Evolutionary conservation across 2,113 vertebrate species (phyloP), one percentile per base, ranked within the genome.

Genomic region (Gila orcuttii): DNA sequence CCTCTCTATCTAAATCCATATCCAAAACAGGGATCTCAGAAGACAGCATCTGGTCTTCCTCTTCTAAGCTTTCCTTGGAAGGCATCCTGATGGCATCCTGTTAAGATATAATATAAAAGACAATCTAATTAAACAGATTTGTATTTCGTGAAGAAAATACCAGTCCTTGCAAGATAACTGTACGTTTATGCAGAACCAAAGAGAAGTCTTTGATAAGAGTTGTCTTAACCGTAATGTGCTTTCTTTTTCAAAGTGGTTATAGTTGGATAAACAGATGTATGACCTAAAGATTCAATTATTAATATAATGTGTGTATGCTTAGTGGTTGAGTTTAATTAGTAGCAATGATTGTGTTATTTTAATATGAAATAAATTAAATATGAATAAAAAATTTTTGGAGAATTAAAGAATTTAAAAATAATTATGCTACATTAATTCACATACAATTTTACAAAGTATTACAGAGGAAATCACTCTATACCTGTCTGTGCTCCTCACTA

Each of bases 401-500:
- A 19, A 68, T 68, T 3, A 66, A 3, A 19, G 4, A 69, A 19
- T 1, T 2, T 0, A 39, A 11, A n/a, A 36, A 39, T 23, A 21
- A 23, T 42, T 19, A 45, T 33, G 12, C 31, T 86, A 33, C 71
- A 47, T 66, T 42, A 42, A 47, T 4, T 78, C 39, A 75, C 57
- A 55, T 45, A 60, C 31, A 79, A 3, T 84, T 9, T 74, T 7
- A 50, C 55, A 64, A 28, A 75, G 39, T n/a, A 47, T 6, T 13
- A 28, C 2, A 25, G 23, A 17, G n/a, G 25, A 3, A 74, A 36
- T 59, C 25, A 39, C 52, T 60, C 15, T 31, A 33, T 90, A 95
- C 94, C 93, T 89, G 33, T 31, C 75, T 91, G 6, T 52, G 73
- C 60, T 86, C 90, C 71, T 89, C 90, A 57, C 55, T 89, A 36